Base-by-base conservation (phyloP, 2,113 vertebrate genomes). In the Poeciliopsis retropinna region DNA sequence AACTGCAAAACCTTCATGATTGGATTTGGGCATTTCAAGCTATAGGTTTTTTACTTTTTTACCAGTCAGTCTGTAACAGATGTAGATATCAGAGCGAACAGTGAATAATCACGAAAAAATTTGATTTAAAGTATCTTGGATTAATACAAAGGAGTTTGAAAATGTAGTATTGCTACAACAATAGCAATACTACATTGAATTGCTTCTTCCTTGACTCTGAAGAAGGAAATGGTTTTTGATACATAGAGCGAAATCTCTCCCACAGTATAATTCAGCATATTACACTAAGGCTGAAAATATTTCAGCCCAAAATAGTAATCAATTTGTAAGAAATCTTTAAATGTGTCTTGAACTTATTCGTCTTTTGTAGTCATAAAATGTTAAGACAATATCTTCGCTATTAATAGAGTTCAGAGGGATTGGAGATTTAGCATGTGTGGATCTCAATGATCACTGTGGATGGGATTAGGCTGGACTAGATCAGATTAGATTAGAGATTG, bases 401-500 rank as follows among this genome's bases (percentile, higher is more conserved):
- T 12, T 47, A 8, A 39, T 22, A 60, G 31, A 74, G 32, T 32
- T 66, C 71, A 19, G n/a, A 57, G 6, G 68, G 76, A 44, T 2
- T 67, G 78, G 25, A 4, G 76, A 72, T 81, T 51, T 69, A 32
- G 44, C 27, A 25, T 57, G 22, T 57, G 51, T 57, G 32, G 64
- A 78, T 64, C 66, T 73, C 83, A 75, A 76, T 70, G 78, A 85
- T 84, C 79, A 81, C 78, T 81, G 61, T 75, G 72, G 78, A 90
- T 87, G 60, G 82, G 88, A 91, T 92, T 90, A 90, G 83, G 88
- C 87, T 81, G 88, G 66, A 66, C 34, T 57, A 69, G 72, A 91
- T 86, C 70, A 87, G 90, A 93, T 93, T 89, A 87, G 90, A 93
- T 93, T 89, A 90, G 32, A 77, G 80, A 84, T 83, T 90, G 84